Evolutionary conservation across 2,113 vertebrate species (phyloP), one percentile per base, ranked within the genome.

Genomic region (Saguinus imperator): DNA sequence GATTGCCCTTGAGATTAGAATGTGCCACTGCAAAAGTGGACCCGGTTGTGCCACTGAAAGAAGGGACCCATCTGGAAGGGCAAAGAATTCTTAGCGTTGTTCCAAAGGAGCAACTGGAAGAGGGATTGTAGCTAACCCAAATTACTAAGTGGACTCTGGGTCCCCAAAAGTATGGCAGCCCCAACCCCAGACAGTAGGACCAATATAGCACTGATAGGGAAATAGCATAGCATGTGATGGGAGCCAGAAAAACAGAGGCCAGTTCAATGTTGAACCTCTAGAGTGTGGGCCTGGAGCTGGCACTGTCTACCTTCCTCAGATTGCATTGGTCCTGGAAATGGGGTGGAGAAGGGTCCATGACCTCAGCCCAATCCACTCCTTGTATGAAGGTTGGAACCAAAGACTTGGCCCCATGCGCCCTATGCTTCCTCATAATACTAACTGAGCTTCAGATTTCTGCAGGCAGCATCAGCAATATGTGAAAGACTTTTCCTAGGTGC

Each of bases 341-440:
- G 8, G 17, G 37, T 14, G 17, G 40, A 4, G 1, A 1, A 8
- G 27, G 35, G 25, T 66, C 52, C 18, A 0, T 27, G 79, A 52
- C 25, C 81, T 29, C 29, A 4, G 5, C 73, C 43, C 32, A 61
- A 20, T 12, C n/a, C 27, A 72, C 6, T 52, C 8, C 4, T 76
- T 64, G 45, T 17, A 0, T 3, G 27, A 10, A 45, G 27, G 35
- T 55, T 16, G 6, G 0, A 55, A 35, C 11, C 12, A 43, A 8
- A 29, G 7, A n/a, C 27, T 13, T 43, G 25, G 32, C 25, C 3
- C 58, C 43, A 32, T 14, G 32, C 73, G 7, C 58, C 48, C 45
- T 20, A 18, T 29, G 9, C 17, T 66, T 27, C 52, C 37, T 70
- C 77, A 66, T 73, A 27, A n/a, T 52, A 37, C 70, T 68, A 45